Percentiles rank a stretch among this genome's conserved stretches.
phyloP scores from a whole-genome alignment of 1,140 invertebrate species.

The Habropoda laboriosa region DNA sequence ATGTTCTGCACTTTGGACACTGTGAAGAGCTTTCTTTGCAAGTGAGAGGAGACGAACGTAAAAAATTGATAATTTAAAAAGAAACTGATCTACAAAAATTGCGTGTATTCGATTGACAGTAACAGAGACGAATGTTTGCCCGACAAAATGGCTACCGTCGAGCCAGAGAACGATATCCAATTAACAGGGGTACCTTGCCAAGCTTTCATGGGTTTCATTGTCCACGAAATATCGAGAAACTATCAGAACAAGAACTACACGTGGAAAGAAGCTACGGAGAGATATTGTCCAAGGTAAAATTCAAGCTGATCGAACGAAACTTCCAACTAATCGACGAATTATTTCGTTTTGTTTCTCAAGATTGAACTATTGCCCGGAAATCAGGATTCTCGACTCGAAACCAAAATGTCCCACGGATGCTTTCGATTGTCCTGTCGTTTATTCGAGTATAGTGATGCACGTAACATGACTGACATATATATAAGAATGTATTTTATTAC shows the following conservation, averaged over 20 bases:
- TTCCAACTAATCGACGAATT: not conserved
- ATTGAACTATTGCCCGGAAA: slow-evolving; percentile 49
- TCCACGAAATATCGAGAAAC: slow-evolving; percentile 64
- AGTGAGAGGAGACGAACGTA: slow-evolving; percentile 37
- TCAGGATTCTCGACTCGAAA: slow-evolving; percentile 49
- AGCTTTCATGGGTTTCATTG: slow-evolving; percentile 67
- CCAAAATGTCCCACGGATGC: slow-evolving; percentile 4
- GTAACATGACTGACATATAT: slow-evolving; percentile 9
- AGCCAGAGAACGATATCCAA: slow-evolving; percentile 63
- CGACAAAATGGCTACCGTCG: slow-evolving; percentile 55
- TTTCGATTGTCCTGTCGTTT: slow-evolving; percentile 50
- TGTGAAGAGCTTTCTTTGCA: slow-evolving; percentile 45
- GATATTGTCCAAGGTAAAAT: slow-evolving; percentile 68
- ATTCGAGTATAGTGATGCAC: slow-evolving; percentile 1
- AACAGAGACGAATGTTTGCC: slow-evolving; percentile 16
- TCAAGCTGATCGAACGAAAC: not conserved
- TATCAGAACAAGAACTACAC: slow-evolving; percentile 25
- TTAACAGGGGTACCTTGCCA: slow-evolving; percentile 69
- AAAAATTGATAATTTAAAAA: too few relatives aligned
- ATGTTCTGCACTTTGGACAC: slow-evolving; percentile 50
- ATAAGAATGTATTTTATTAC: slow-evolving; percentile 44
- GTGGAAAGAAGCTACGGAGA: slow-evolving; percentile 46
- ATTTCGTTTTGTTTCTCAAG: slow-evolving; percentile 35
- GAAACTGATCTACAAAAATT: too few relatives aligned
- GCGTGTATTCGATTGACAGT: too few relatives aligned